Evolutionary conservation across 1,140 invertebrate genomes (phyloP).

Genomic region (Sarcophaga bullata): DNA sequence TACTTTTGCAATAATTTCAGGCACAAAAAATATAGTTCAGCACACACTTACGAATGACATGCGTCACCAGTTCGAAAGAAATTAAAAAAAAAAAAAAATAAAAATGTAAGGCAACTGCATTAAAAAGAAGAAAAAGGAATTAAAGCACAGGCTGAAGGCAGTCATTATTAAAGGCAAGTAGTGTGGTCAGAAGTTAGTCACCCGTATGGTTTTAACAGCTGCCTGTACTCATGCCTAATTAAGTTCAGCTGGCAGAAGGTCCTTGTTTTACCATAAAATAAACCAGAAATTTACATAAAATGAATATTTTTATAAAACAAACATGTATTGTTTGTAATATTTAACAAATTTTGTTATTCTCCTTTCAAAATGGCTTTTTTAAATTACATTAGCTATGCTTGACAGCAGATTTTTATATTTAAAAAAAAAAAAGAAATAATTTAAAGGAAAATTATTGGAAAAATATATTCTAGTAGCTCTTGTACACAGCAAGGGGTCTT

Average conservation of each 20-base stretch:
- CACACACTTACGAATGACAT: slow-evolving; percentile 28
- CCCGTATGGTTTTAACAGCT: slow-evolving; percentile 1
- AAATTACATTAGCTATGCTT: no score
- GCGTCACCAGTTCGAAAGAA: slow-evolving; percentile 20
- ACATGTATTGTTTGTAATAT: no score
- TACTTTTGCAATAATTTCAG: background rate
- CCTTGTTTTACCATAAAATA: background rate
- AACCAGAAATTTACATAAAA: slow-evolving; percentile 22
- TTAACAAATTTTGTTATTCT: no score
- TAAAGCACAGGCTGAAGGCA: background rate
- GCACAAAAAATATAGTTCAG: background rate
- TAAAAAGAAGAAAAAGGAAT: background rate
- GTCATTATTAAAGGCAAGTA: background rate
- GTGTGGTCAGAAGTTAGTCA: background rate
- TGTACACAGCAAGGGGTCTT: no score
- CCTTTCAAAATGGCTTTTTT: no score
- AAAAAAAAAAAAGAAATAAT: no score
- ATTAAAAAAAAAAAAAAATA: background rate
- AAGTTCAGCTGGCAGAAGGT: no score
- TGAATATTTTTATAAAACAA: no score
- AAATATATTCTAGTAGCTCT: no score
- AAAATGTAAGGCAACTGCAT: slow-evolving; percentile 10
- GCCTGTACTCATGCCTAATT: background rate
- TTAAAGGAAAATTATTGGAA: no score
- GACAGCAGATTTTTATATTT: no score